These are phyloP conservation scores for Drosophila anomalata DNA, from an alignment of 2,888 invertebrate species.

Conservation along the genomic window DNA sequence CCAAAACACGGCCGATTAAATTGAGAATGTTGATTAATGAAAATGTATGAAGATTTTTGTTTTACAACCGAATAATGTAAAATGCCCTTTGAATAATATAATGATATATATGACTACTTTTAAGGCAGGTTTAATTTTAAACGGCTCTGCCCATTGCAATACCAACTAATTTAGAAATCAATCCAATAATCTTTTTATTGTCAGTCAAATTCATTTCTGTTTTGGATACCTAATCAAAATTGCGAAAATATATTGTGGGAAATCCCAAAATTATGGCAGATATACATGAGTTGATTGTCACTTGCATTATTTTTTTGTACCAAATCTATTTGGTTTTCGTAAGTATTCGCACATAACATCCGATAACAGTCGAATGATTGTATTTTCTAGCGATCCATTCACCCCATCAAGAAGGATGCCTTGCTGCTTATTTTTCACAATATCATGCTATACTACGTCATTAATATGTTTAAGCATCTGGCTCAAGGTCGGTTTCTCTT, in stretches of 20 bases:
- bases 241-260: not conserved
- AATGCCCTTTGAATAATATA: no score
- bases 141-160: no score
- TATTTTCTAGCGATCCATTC: conserved; percentile 37
- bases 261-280: conserved; percentile 30
- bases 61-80: not conserved
- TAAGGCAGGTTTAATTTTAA: no score
- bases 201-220: conserved; percentile 1
- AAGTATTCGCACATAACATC: conserved; percentile 5
- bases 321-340: conserved; percentile 34
- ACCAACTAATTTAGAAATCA: not conserved
- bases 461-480: conserved; percentile 59
- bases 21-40: not conserved
- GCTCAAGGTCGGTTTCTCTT: conserved; percentile 45
- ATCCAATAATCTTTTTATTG: conserved; percentile 11
- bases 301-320: conserved; percentile 34
- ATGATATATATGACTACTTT: no score
- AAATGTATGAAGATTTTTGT: not conserved
- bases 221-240: conserved; percentile 18
- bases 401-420: conserved; percentile 48
- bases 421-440: conserved; percentile 51
- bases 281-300: conserved; percentile 41
- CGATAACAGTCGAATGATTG: not conserved
- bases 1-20: conserved; percentile 1
- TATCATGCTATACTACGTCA: conserved; percentile 47